Conservation (phyloP, 2,113 vertebrate genomes). For the Pygoscelis antarcticus region DNA sequence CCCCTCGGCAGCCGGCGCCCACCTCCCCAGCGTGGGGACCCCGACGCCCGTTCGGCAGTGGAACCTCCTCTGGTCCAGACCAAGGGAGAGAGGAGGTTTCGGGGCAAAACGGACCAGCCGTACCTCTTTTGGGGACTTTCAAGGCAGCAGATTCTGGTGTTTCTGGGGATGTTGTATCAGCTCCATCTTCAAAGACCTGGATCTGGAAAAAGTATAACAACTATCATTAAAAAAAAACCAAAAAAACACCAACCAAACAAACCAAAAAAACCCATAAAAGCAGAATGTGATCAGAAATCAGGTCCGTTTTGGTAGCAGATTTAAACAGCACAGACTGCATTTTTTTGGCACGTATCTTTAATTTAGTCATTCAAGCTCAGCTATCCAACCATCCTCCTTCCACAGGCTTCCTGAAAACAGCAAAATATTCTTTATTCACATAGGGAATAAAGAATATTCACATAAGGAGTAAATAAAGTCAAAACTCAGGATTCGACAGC, state of each 20-base stretch:
- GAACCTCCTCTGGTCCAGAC: not conserved
- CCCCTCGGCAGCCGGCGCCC: rapidly evolving
- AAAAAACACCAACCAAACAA: too few relatives aligned
- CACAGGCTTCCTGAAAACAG: not conserved
- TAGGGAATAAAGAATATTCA: not conserved
- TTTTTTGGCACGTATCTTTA: not conserved
- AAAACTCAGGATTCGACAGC: not conserved
- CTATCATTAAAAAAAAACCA: not conserved
- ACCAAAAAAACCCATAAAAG: not conserved
- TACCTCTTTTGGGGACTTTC: slow-evolving; percentile 91
- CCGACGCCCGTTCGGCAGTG: rapidly evolving
- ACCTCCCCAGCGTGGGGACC: rapidly evolving
- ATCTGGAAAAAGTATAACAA: slow-evolving; percentile 75
- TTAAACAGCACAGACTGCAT: not conserved
- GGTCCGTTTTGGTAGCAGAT: not conserved
- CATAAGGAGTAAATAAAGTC: not conserved
- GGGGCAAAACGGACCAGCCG: rapidly evolving
- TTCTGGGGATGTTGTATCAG: slow-evolving; percentile 93
- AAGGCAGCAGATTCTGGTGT: slow-evolving; percentile 85
- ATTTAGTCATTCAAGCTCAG: not conserved
- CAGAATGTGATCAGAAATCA: not conserved
- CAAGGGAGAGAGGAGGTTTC: rapidly evolving
- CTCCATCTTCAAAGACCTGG: slow-evolving; percentile 92
- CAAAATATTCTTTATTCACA: not conserved
- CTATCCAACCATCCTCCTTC: not conserved